phyloP scores from a whole-genome alignment of 2,113 vertebrate species.

The Halcyon senegalensis region DNA sequence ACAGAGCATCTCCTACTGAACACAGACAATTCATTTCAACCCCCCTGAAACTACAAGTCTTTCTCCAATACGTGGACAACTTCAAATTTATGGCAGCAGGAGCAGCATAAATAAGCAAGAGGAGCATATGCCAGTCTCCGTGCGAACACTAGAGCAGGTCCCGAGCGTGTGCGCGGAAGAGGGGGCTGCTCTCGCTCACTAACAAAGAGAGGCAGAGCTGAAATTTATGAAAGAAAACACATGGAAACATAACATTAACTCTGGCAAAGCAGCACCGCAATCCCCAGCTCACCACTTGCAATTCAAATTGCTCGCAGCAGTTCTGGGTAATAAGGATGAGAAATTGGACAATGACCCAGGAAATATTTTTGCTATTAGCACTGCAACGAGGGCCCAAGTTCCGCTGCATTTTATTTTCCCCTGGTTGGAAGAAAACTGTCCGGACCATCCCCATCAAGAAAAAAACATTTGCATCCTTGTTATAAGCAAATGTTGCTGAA shows the following conservation, averaged over 20 bases:
- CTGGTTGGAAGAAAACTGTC: not conserved
- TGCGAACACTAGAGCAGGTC: not conserved
- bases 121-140: not conserved
- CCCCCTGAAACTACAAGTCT: not conserved
- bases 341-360: conserved; percentile 36
- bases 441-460: not conserved
- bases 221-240: conserved; percentile 55
- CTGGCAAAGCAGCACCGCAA: not conserved
- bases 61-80: not conserved
- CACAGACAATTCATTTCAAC: not conserved
- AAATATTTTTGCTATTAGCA: conserved; percentile 37
- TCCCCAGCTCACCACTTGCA: not conserved
- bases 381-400: not conserved
- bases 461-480: not conserved
- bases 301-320: not conserved
- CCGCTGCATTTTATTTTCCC: not conserved
- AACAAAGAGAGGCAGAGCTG: conserved; percentile 22
- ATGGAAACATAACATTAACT: conserved; percentile 40
- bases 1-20: not conserved
- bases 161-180: fast-evolving
- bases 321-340: conserved; percentile 29
- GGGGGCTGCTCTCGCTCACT: not conserved
- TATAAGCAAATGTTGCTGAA: not conserved
- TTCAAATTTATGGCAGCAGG: not conserved
- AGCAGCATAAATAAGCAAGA: not conserved